Percentiles rank a stretch among this genome's conserved stretches.
These are phyloP conservation scores for Darevskia mixta DNA, from an alignment of 2,797 vertebrate species.

Conservation along the genomic window DNA sequence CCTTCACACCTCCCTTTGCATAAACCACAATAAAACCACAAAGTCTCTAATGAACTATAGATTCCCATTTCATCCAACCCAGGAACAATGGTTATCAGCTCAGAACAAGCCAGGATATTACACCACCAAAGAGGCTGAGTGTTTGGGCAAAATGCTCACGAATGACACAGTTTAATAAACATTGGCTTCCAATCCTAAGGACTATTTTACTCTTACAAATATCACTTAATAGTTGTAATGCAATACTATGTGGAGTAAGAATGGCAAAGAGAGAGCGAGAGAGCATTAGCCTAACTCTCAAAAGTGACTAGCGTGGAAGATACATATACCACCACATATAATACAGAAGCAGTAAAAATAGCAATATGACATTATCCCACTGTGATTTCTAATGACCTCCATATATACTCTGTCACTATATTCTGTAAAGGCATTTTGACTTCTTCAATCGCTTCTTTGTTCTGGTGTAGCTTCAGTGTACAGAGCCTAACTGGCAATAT, in stretches of 20 bases:
- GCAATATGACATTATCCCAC: not conserved
- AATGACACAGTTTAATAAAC: not conserved
- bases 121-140: not conserved
- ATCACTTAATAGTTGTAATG: not conserved
- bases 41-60: no score
- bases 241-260: not conserved
- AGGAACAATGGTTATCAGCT: not conserved
- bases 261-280: not conserved
- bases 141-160: not conserved
- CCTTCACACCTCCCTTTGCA: not conserved
- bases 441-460: not conserved
- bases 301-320: not conserved
- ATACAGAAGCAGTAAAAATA: not conserved
- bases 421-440: not conserved
- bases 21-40: no score
- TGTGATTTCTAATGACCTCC: not conserved
- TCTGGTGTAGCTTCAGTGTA: not conserved
- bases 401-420: not conserved
- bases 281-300: not conserved
- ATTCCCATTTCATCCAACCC: not conserved
- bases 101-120: not conserved
- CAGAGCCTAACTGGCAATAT: not conserved
- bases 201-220: not conserved
- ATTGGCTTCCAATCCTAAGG: not conserved
- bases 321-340: not conserved